Evolutionary conservation across 1,140 invertebrate genomes (phyloP).

Genomic region (Riptortus pedestris): DNA sequence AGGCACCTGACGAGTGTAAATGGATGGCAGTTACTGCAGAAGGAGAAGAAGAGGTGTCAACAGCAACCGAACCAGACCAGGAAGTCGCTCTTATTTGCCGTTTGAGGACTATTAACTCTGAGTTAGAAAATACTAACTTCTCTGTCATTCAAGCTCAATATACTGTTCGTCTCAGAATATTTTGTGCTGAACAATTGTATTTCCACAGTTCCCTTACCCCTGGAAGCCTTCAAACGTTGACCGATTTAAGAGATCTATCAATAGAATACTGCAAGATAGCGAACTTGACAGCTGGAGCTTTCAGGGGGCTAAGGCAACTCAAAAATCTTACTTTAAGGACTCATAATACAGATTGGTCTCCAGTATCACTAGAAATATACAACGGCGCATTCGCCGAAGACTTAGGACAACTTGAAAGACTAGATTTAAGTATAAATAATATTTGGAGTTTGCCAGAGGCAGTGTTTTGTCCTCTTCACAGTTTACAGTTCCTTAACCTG

Average conservation of each 20-base stretch:
- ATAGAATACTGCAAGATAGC: conserved; percentile 86
- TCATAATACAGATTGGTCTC: conserved; percentile 79
- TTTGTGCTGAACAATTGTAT: conserved; percentile 74
- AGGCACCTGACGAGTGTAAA: conserved; percentile 74
- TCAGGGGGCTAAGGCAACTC: conserved; percentile 66
- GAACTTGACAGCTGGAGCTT: conserved; percentile 73
- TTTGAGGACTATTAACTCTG: conserved; percentile 74
- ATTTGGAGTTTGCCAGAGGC: conserved; percentile 74
- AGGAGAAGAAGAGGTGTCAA: conserved; percentile 41
- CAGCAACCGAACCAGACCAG: conserved; percentile 44
- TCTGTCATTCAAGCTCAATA: conserved; percentile 79
- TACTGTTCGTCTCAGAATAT: conserved; percentile 64
- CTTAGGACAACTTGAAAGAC: conserved; percentile 56
- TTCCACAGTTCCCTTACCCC: conserved; percentile 76
- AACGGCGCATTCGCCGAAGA: conserved; percentile 62
- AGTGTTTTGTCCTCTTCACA: conserved; percentile 65
- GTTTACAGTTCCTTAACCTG: conserved; percentile 65
- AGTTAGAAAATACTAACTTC: conserved; percentile 80
- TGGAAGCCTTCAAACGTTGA: conserved; percentile 69
- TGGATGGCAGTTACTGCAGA: conserved; percentile 51
- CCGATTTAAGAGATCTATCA: conserved; percentile 68
- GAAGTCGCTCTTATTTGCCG: conserved; percentile 65
- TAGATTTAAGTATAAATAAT: conserved; percentile 81
- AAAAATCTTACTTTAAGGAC: conserved; percentile 75
- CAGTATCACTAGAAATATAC: conserved; percentile 68